These are phyloP conservation scores for Melanostoma mellinum DNA, from an alignment of 2,888 invertebrate genomes.

Conservation along the genomic window DNA sequence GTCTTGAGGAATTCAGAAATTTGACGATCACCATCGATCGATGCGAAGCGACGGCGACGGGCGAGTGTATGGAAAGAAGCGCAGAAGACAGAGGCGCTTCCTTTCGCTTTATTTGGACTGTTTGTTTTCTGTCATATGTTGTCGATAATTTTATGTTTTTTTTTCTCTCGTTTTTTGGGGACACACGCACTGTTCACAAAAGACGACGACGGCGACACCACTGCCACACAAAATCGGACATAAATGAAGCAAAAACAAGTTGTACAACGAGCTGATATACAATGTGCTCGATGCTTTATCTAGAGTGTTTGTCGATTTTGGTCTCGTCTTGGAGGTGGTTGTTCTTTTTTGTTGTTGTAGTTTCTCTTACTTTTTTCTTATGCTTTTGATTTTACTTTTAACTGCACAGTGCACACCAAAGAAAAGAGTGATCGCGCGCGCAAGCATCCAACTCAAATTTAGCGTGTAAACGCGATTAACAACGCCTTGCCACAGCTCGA, in stretches of 20 bases:
- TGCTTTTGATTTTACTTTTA: slow-evolving; percentile 24
- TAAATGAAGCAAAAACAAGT: slow-evolving; percentile 71
- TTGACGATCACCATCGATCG: slow-evolving; percentile 58
- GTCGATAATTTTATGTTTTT: slow-evolving; percentile 17
- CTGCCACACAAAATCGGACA: slow-evolving; percentile 60
- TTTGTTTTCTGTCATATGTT: slow-evolving; percentile 66
- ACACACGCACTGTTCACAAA: background rate
- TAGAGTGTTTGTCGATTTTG: slow-evolving; percentile 48
- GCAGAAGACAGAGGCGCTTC: slow-evolving; percentile 59
- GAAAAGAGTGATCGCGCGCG: slow-evolving; percentile 41
- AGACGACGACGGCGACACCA: slow-evolving; percentile 19
- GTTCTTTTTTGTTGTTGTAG: slow-evolving; percentile 15
- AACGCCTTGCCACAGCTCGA: slow-evolving; percentile 62
- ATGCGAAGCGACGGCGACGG: slow-evolving; percentile 16
- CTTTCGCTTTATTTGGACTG: slow-evolving; percentile 53
- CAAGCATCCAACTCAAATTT: slow-evolving; percentile 71
- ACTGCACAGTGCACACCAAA: slow-evolving; percentile 1
- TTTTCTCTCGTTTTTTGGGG: background rate
- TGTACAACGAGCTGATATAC: slow-evolving; percentile 61
- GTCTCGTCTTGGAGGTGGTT: slow-evolving; percentile 51
- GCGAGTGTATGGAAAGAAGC: background rate
- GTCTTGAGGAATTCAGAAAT: slow-evolving; percentile 66
- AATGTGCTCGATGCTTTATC: slow-evolving; percentile 55
- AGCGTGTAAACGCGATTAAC: slow-evolving; percentile 72
- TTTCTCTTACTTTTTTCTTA: background rate